These are phyloP conservation scores for Scolopax bukidnonensis DNA, from an alignment of 2,797 vertebrate genomes.

Conservation along the genomic window DNA sequence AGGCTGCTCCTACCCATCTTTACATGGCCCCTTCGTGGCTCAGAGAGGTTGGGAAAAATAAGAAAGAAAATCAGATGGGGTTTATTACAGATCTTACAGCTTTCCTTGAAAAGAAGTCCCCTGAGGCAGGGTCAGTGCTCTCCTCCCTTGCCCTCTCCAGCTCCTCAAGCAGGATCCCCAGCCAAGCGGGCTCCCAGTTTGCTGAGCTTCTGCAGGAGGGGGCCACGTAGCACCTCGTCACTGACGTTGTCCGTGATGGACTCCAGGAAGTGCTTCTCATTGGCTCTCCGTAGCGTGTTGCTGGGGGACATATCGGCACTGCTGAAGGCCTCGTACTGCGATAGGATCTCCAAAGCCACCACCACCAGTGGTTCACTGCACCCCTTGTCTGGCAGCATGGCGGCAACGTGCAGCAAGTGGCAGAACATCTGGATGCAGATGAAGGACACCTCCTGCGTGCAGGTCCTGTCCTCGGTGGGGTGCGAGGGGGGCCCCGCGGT, in stretches of 20 bases:
- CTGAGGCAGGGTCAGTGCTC: neutral
- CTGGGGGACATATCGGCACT: slow-evolving; percentile 76
- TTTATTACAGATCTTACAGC: slow-evolving; percentile 50
- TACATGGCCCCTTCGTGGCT: rapidly evolving
- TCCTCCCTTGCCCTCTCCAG: neutral
- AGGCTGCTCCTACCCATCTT: neutral
- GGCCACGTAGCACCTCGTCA: slow-evolving; percentile 82
- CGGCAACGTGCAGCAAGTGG: slow-evolving; percentile 91
- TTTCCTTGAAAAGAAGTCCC: rapidly evolving
- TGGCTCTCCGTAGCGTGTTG: slow-evolving; percentile 81
- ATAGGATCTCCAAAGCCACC: slow-evolving; percentile 89
- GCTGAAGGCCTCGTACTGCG: slow-evolving; percentile 83
- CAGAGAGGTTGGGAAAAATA: neutral
- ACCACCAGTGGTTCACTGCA: slow-evolving; percentile 85
- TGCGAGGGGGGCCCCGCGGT: neutral
- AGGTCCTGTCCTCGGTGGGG: neutral
- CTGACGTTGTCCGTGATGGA: slow-evolving; percentile 84
- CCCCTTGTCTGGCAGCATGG: slow-evolving; percentile 85
- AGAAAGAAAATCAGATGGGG: neutral
- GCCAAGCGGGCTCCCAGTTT: slow-evolving; percentile 55
- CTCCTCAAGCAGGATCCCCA: neutral
- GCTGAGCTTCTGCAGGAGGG: slow-evolving; percentile 90
- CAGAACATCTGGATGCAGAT: slow-evolving; percentile 93
- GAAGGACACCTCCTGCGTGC: slow-evolving; percentile 86
- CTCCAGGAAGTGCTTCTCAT: slow-evolving; percentile 89